phyloP scores from a whole-genome alignment of 1,140 invertebrate species.

The Heterodera carotae region DNA sequence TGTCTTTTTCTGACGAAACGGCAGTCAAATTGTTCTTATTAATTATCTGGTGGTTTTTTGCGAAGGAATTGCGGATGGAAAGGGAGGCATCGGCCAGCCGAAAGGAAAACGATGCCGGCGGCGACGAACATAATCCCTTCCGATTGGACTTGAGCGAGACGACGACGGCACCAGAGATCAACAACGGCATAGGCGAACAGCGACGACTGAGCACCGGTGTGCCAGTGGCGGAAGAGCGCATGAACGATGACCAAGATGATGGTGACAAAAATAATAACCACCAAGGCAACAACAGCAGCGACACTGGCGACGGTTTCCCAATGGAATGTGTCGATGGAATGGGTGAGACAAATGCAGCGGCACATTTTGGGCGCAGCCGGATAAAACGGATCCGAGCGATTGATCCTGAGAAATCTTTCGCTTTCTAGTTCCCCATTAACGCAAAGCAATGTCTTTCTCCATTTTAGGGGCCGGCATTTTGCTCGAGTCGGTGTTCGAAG shows the following conservation, averaged over 20 bases:
- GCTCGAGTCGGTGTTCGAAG: conserved; percentile 72
- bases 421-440: too few relatives aligned
- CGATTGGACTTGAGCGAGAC: not conserved
- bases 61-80: not conserved
- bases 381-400: too few relatives aligned
- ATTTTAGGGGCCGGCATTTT: conserved; percentile 40
- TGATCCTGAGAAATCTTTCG: too few relatives aligned
- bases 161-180: too few relatives aligned
- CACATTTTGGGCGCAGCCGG: too few relatives aligned
- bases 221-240: conserved; percentile 27
- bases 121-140: not conserved
- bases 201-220: not conserved
- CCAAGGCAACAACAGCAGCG: not conserved
- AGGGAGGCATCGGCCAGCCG: not conserved
- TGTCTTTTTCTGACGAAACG: too few relatives aligned
- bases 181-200: not conserved
- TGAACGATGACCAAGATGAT: conserved; percentile 9
- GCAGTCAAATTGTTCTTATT: too few relatives aligned
- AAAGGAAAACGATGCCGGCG: not conserved
- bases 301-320: conserved; percentile 26
- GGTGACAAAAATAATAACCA: conserved; percentile 8
- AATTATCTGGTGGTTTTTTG: too few relatives aligned
- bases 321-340: conserved; percentile 17
- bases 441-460: too few relatives aligned
- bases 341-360: too few relatives aligned